Conservation (phyloP, 2,113 vertebrate genomes). For the Plectropomus leopardus region DNA sequence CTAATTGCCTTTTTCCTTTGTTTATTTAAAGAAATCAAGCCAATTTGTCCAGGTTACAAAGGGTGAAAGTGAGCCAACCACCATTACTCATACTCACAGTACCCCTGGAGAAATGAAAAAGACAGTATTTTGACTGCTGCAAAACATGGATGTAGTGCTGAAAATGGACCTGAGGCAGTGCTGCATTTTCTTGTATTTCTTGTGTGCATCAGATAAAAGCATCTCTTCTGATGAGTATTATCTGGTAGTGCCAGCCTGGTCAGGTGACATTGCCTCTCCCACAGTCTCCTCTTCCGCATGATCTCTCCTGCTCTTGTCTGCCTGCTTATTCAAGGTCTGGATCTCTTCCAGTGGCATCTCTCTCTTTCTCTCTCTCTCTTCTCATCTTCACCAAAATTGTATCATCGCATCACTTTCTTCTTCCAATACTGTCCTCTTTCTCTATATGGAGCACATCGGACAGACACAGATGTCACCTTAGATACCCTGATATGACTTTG, state of each 20-base stretch:
- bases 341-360: constrained; percentile 57
- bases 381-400: constrained; percentile 2
- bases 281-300: constrained; percentile 51
- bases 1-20: too few species aligned
- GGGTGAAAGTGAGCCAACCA: background rate
- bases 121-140: background rate
- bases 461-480: constrained; percentile 28
- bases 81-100: background rate
- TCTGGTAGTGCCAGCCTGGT: constrained; percentile 36
- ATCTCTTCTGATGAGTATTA: constrained; percentile 39
- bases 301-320: constrained; percentile 51
- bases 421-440: constrained; percentile 22
- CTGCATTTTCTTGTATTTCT: constrained; percentile 2
- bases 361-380: constrained; percentile 18
- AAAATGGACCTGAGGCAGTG: background rate
- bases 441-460: constrained; percentile 2
- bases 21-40: too few species aligned
- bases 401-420: constrained; percentile 3
- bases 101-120: background rate
- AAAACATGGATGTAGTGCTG: background rate
- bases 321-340: constrained; percentile 77
- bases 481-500: constrained; percentile 40
- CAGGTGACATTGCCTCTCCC: constrained; percentile 65
- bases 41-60: too few species aligned
- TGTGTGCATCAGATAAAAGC: constrained; percentile 24